Percentiles rank a stretch among this genome's conserved stretches.
phyloP scores from a whole-genome alignment of 2,888 invertebrate genomes.

The Lepas anatifera region DNA sequence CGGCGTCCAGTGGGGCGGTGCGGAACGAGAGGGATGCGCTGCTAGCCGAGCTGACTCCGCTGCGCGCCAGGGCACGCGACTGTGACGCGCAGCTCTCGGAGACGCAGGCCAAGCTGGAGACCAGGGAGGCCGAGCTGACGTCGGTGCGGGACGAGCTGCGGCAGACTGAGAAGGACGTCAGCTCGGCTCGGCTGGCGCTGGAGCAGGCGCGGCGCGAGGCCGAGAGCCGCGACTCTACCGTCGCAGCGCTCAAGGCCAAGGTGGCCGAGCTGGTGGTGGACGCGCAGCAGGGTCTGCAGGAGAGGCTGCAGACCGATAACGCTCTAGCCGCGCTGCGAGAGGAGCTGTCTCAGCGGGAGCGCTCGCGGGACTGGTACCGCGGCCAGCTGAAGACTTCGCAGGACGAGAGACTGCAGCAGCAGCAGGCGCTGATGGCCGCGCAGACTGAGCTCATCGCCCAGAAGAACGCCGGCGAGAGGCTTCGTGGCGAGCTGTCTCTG shows the following conservation, averaged over 20 bases:
- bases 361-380: constrained; percentile 38
- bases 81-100: not conserved
- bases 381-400: constrained; percentile 36
- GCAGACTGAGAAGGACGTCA: not conserved
- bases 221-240: constrained; percentile 33
- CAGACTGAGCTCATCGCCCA: constrained; percentile 30
- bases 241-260: constrained; percentile 36
- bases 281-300: constrained; percentile 34
- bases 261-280: constrained; percentile 38
- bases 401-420: constrained; percentile 32
- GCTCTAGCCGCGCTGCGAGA: not conserved
- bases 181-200: constrained; percentile 28
- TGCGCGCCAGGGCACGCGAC: not conserved
- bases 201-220: constrained; percentile 33
- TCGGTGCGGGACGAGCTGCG: not conserved
- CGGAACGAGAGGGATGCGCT: not conserved
- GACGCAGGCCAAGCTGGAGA: not conserved
- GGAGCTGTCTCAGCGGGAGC: constrained; percentile 30
- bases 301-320: constrained; percentile 33
- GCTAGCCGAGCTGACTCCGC: not conserved
- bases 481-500: constrained; percentile 33
- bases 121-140: not conserved
- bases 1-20: not conserved
- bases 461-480: constrained; percentile 32
- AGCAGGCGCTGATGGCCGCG: constrained; percentile 33